Base-by-base conservation (phyloP, 2,797 vertebrate genomes). In the Dryobates pubescens region DNA sequence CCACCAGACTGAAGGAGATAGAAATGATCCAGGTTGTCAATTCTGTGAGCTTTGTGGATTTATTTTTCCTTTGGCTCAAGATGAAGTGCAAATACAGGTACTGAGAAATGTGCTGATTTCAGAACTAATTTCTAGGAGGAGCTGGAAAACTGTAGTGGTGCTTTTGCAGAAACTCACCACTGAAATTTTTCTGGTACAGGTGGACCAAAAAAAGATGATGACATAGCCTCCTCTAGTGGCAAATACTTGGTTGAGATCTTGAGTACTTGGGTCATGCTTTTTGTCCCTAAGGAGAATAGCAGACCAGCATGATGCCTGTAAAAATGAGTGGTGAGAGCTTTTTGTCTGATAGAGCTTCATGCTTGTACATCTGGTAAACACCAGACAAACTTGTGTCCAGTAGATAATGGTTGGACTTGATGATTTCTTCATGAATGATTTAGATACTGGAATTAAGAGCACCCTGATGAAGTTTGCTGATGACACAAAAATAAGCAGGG, bases 211-310 rank as follows among this genome's bases (percentile, higher is more conserved):
- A 1, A n/a, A 72, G 43, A 27, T 23, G 11, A 53, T 67, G 59
- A 78, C 82, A 63, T 26, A 85, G 93, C 94, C 56, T 92, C 95
- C 89, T 94, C 95, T 96, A 95, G 93, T 82, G 95, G 94, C 18
- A 79, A 6, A 45, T 54, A 27, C 56, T 75, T 70, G 43, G 34
- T 5, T 27, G 62, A 49, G 63, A 3, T 17, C 27, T 36, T 49
- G 9, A 4, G 22, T 9, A 14, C 13, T 58, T 13, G 22, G 29
- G 1, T 67, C 2, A 0, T 17, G 49, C 2, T n/a, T 49, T 82
- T 45, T 43, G 32, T 27, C 36, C 15, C 23, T 38, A 2, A 26
- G 4, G 67, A 63, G 63, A 43, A 38, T 83, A 63, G 12, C 1
- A 51, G 32, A 24, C 10, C 27, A n/a, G 19, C 74, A 24, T 24